Evolutionary conservation across 2,888 invertebrate genomes (phyloP), one percentile per base, ranked within the genome.

Genomic region (Bombylius discolor): DNA sequence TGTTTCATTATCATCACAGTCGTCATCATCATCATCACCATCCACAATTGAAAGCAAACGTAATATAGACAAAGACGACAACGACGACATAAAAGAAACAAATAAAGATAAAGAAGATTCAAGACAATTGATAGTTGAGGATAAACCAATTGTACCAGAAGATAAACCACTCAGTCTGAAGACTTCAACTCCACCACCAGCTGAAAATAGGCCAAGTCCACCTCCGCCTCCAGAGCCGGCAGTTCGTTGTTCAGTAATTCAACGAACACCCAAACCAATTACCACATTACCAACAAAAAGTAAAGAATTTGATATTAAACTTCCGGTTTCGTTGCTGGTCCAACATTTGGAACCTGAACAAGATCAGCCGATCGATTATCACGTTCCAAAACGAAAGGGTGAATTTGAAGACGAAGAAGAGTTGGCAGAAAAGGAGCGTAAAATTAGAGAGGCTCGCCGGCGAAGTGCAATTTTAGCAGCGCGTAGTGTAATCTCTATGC

Each of bases 281-380:
- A 70, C 63, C 69, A 67, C 63, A 52, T 59, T 58, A 34, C 36
- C 53, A 52, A 34, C 51, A 33, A 44, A 51, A 48, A 45, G 56
- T 47, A 49, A 77, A 66, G 78, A 78, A 62, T 61, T 73, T 46
- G 79, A 80, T 55, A 76, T 79, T 14, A 75, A 74, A 55, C 70
- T 81, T 62, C 81, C 81, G 50, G 64, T 76, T 49, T 75, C 78
- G 46, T 64, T 78, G 59, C 76, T 78, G 7, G 60, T 69, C 36
- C 69, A 70, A 45, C 68, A 73, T 56, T 36, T 56, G 32, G 84
- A 84, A 64, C 85, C 85, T 1, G 85, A 84, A 69, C 86, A 89
- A 73, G 90, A 91, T 59, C 90, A 90, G 65, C 91, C 91, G 0
- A 91, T 91, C 59, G 90, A 91, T 69, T 91, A 91, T 70, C 90